These are phyloP conservation scores for Pagrus major DNA, from an alignment of 2,113 vertebrate genomes.

Conservation along the genomic window DNA sequence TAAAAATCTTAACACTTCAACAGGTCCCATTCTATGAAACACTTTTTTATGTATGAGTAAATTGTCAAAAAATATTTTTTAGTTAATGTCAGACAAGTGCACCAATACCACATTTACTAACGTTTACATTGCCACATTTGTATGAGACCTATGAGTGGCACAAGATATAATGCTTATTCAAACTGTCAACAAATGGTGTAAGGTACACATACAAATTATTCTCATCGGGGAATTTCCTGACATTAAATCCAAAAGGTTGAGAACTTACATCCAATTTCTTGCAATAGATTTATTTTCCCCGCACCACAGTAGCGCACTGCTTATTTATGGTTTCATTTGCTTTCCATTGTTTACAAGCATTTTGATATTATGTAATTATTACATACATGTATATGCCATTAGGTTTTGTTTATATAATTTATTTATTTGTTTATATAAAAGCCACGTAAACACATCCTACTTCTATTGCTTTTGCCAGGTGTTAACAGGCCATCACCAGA, in stretches of 20 bases:
- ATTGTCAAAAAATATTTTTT: background rate
- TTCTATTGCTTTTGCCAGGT: background rate
- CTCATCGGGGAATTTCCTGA: background rate
- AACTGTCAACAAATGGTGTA: background rate
- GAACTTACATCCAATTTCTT: background rate
- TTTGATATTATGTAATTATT: background rate
- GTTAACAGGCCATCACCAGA: too few species aligned
- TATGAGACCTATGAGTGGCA: background rate
- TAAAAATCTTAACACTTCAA: constrained; percentile 37
- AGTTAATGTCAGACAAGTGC: background rate
- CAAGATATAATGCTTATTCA: background rate
- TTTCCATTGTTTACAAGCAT: background rate
- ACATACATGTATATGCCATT: background rate
- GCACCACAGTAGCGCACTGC: too few species aligned
- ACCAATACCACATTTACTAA: background rate
- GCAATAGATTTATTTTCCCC: background rate
- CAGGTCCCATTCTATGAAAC: constrained; percentile 34
- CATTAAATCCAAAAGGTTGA: background rate
- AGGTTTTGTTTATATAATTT: too few species aligned
- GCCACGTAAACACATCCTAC: background rate
- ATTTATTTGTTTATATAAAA: background rate
- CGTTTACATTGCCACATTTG: background rate
- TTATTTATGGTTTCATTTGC: background rate
- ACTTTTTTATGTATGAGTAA: background rate
- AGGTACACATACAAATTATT: background rate